Percentiles rank a stretch among this genome's conserved stretches.
These are phyloP conservation scores for Blennius ocellaris DNA, from an alignment of 2,113 vertebrate species.

Conservation along the genomic window DNA sequence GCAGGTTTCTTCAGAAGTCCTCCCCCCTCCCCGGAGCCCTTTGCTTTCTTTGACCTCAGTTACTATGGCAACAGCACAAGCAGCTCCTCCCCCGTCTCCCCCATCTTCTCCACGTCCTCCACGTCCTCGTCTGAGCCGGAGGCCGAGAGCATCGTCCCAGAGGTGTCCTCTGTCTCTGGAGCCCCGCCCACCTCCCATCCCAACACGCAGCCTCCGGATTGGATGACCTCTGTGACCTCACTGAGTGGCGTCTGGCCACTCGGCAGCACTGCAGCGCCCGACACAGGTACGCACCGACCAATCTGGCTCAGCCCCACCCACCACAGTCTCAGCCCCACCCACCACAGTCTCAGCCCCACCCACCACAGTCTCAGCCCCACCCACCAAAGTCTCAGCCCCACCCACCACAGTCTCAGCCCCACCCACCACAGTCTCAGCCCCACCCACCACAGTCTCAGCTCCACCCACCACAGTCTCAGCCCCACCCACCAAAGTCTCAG, in stretches of 20 bases:
- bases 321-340: no score
- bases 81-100: conserved; percentile 1
- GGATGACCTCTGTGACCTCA: conserved; percentile 64
- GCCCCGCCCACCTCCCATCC: conserved; percentile 43
- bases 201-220: conserved; percentile 53
- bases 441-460: no score
- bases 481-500: no score
- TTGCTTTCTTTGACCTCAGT: conserved; percentile 22
- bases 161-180: conserved; percentile 30
- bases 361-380: no score
- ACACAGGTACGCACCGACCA: conserved; percentile 56
- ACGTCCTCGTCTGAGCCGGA: not conserved
- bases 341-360: no score
- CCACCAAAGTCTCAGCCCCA: no score
- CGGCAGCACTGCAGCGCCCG: conserved; percentile 12
- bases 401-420: no score
- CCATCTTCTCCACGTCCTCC: conserved; percentile 24
- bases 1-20: conserved; percentile 57
- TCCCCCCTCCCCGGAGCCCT: conserved; percentile 48
- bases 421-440: no score
- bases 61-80: conserved; percentile 65
- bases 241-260: conserved; percentile 45
- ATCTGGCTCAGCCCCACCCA: no score
- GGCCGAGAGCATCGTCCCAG: not conserved
- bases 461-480: no score